Evolutionary conservation across 1,140 invertebrate species (phyloP).

Genomic region (Apolygus lucorum): DNA sequence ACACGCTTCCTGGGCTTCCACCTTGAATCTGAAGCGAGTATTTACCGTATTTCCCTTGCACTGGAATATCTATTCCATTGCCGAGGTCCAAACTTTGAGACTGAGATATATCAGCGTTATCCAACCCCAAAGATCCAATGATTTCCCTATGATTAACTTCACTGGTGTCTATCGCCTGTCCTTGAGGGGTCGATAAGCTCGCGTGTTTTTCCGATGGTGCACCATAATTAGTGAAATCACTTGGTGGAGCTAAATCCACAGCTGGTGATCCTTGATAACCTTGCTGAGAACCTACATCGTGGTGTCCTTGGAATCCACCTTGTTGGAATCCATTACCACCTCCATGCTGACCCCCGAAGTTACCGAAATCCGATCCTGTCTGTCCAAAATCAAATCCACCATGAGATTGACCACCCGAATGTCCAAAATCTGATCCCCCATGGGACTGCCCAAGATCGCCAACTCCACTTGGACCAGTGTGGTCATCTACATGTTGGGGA

Average conservation of each 20-base stretch:
- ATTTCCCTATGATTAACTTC: conserved; percentile 24
- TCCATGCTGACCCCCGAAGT: neutral
- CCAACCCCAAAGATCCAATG: conserved; percentile 31
- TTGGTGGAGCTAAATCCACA: conserved; percentile 2
- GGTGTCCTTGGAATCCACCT: neutral
- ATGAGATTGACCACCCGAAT: neutral
- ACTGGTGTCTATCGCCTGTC: neutral
- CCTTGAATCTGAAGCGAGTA: conserved; percentile 65
- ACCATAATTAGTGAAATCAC: conserved; percentile 21
- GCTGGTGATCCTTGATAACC: neutral
- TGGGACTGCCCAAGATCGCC: neutral
- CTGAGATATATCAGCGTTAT: conserved; percentile 25
- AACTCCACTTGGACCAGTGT: neutral
- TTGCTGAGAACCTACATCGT: neutral
- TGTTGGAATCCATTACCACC: too few species aligned
- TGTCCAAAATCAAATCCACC: neutral
- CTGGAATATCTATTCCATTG: conserved; percentile 43
- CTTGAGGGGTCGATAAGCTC: conserved; percentile 15
- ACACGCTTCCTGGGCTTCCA: conserved; percentile 38
- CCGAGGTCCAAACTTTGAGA: conserved; percentile 28
- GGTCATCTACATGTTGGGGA: conserved; percentile 30
- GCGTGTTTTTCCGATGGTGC: conserved; percentile 21
- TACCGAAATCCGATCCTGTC: neutral
- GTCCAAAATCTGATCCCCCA: neutral
- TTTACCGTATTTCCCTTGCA: conserved; percentile 50